Conservation (phyloP, 23 tunicate genomes). For the Halocynthia aurantium region DNA sequence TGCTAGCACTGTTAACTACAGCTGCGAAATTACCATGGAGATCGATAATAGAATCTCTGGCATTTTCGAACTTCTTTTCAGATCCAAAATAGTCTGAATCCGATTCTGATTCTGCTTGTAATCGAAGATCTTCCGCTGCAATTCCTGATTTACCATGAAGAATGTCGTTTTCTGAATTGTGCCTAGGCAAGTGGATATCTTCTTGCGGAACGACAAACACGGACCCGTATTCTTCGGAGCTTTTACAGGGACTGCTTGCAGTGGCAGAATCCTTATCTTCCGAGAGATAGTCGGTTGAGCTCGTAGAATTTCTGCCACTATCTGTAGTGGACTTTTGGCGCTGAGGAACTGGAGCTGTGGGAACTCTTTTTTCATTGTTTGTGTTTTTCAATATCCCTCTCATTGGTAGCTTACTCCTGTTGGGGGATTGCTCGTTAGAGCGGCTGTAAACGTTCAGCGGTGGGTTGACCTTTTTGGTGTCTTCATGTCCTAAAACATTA, state of each 20-base stretch:
- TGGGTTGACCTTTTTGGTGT: conserved; percentile 3
- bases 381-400: conserved; percentile 73
- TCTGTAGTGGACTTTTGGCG: conserved; percentile 18
- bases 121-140: neutral
- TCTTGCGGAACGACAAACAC: conserved; percentile 12
- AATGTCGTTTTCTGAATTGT: too few relatives aligned
- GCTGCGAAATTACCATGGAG: conserved; percentile 6
- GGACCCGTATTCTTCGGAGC: conserved; percentile 7
- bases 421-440: conserved; percentile 2
- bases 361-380: conserved; percentile 6
- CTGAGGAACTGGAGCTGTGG: conserved; percentile 34
- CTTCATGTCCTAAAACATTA: neutral
- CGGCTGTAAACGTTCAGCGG: conserved; percentile 21
- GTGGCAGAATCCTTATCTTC: conserved; percentile 21
- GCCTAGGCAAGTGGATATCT: neutral
- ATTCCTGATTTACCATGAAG: neutral
- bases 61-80: conserved; percentile 22
- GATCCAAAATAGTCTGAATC: conserved; percentile 26
- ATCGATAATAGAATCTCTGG: conserved; percentile 26
- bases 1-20: neutral
- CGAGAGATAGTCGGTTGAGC: conserved; percentile 22
- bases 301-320: conserved; percentile 26
- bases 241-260: conserved; percentile 20
- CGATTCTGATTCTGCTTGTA: conserved; percentile 12
- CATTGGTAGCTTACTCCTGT: conserved; percentile 31